Percentiles rank a stretch among this genome's conserved stretches.
These are phyloP conservation scores for Dermolepida albohirtum DNA, from an alignment of 2,888 invertebrate species.

Conservation along the genomic window DNA sequence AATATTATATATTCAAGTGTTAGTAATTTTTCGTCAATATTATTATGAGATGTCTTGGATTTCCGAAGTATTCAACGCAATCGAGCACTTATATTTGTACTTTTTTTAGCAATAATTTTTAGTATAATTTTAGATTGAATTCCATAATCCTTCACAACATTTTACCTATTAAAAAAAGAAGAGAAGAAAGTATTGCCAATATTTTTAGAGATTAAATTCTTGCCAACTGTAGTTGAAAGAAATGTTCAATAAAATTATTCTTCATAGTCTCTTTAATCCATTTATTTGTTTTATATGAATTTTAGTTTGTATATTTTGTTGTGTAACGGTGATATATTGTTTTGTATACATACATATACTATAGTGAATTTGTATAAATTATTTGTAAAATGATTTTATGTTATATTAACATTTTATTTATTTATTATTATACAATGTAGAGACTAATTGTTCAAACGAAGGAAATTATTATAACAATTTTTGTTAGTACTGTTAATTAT, in stretches of 20 bases:
- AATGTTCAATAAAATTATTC: neutral
- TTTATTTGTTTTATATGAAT: neutral
- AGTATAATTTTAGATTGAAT: conserved; percentile 20
- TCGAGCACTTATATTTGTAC: conserved; percentile 33
- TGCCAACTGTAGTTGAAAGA: conserved; percentile 29
- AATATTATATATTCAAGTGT: no score
- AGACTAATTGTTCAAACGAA: conserved; percentile 17
- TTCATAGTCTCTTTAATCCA: neutral
- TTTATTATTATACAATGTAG: conserved; percentile 14
- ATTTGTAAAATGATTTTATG: conserved; percentile 28
- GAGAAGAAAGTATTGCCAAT: conserved; percentile 12
- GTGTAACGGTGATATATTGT: conserved; percentile 11
- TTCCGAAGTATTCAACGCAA: neutral
- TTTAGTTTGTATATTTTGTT: neutral
- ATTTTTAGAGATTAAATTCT: conserved; percentile 32
- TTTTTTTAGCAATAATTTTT: conserved; percentile 21
- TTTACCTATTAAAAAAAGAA: conserved; percentile 6
- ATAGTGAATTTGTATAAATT: conserved; percentile 40
- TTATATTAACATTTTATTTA: conserved; percentile 40
- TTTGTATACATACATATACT: neutral
- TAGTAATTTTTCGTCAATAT: no score
- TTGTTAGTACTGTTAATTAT: conserved; percentile 41
- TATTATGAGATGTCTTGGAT: neutral
- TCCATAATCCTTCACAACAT: neutral
- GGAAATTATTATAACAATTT: conserved; percentile 21